Base-by-base conservation (phyloP, 2,888 invertebrate genomes). In the Nezara viridula region DNA sequence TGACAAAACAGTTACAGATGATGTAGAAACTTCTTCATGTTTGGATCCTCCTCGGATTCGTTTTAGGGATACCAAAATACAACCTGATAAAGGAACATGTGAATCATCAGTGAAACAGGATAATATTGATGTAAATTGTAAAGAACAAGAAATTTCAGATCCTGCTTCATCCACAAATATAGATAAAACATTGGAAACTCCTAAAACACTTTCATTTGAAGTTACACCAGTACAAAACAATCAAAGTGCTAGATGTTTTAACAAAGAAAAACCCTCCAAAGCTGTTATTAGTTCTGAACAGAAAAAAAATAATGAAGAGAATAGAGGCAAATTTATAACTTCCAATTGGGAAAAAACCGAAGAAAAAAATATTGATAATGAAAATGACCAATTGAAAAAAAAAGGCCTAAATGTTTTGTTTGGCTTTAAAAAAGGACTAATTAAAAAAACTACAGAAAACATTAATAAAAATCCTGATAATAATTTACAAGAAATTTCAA, bases 331-430 rank as follows among this genome's bases (percentile, higher is more conserved):
- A 81, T 81, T 81, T 37, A 81, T 81, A n/a, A 44, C 24, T 81
- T 40, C 40, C 12, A 40, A 81, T 81, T 81, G 81, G 81, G 81
- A 81, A 81, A 7, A n/a, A n/a, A 21, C 44, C 2, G 40, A 81
- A 81, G 81, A 44, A 44, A 81, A 40, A 14, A 44, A 44, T 44
- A 44, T 40, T 81, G 44, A 81, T 12, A n/a, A 44, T 44, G 81
- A 81, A 81, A 81, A 81, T 44, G n/a, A 81, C 21, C 16, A 14
- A 44, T 44, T 44, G 81, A 81, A 81, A n/a, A 81, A 81, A n/a
- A 81, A n/a, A 4, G 3, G 14, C 24, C n/a, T 81, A n/a, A 40
- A 47, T 47, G 12, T 81, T 44, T 81, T 81, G 44, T 81, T 81
- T 81, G 81, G 44, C 24, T 81, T 81, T 81, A 81, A 81, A 81